phyloP scores from a whole-genome alignment of 1,140 invertebrate genomes.

The Drosophila sproati region DNA sequence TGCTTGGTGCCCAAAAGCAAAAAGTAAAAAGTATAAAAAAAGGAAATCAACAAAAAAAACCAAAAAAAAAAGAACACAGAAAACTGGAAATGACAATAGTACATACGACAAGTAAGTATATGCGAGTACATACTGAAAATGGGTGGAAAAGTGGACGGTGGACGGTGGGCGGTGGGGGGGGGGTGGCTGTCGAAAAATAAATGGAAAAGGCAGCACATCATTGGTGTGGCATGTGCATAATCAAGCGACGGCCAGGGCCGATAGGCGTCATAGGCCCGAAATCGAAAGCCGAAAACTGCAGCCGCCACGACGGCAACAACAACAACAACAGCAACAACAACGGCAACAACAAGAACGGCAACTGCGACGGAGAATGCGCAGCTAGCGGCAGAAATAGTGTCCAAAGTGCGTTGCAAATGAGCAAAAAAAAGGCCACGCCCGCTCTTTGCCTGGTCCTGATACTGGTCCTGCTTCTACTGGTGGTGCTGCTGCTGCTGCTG shows the following conservation, averaged over 20 bases:
- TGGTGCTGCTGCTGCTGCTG: neutral
- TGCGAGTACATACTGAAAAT: slow-evolving; percentile 50
- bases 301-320: slow-evolving; percentile 12
- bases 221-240: slow-evolving; percentile 80
- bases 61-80: slow-evolving; percentile 8
- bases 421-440: slow-evolving; percentile 76
- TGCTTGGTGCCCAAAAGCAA: slow-evolving; percentile 39
- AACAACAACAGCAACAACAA: neutral
- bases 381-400: slow-evolving; percentile 47
- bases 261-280: slow-evolving; percentile 54
- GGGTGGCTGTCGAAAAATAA: slow-evolving; percentile 69
- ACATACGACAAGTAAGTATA: slow-evolving; percentile 26
- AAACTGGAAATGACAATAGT: neutral
- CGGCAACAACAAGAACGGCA: slow-evolving; percentile 1
- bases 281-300: slow-evolving; percentile 54
- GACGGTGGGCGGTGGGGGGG: neutral
- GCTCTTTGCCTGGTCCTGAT: slow-evolving; percentile 22
- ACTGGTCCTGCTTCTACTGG: slow-evolving; percentile 4
- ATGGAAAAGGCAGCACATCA: slow-evolving; percentile 77
- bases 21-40: slow-evolving; percentile 20
- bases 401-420: slow-evolving; percentile 79
- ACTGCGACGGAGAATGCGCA: slow-evolving; percentile 57
- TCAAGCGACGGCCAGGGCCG: slow-evolving; percentile 47
- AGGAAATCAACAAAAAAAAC: neutral
- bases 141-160: neutral